Percentiles rank a stretch among this genome's conserved stretches.
phyloP scores from a whole-genome alignment of 2,797 vertebrate genomes.

The Peromyscus melanophrys region DNA sequence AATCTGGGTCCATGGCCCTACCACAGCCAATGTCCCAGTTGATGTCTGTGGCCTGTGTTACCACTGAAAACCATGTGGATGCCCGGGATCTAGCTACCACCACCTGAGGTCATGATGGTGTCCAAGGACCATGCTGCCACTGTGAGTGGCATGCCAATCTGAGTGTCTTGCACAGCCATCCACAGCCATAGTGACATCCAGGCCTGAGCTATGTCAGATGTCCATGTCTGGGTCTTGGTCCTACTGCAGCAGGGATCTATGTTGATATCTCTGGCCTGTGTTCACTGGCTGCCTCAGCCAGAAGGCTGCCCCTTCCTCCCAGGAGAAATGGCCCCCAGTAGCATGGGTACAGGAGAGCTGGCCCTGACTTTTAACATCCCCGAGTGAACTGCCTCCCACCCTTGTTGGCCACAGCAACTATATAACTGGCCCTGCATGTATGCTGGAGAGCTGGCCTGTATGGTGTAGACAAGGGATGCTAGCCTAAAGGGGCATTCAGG shows the following conservation, averaged over 20 bases:
- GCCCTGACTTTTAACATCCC: not conserved
- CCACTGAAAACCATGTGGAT: too few relatives aligned
- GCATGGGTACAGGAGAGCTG: not conserved
- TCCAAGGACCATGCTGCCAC: not conserved
- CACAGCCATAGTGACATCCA: not conserved
- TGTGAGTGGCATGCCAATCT: not conserved
- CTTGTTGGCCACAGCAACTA: not conserved
- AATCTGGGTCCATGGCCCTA: not conserved
- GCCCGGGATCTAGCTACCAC: too few relatives aligned
- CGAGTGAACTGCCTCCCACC: not conserved
- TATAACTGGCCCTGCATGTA: not conserved
- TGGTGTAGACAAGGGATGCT: not conserved
- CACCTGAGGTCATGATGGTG: not conserved
- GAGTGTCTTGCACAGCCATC: not conserved
- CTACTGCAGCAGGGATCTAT: not conserved
- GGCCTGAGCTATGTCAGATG: not conserved
- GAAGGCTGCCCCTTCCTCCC: not conserved
- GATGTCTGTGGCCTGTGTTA: too few relatives aligned
- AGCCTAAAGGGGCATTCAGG: rapidly evolving
- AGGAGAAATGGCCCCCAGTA: too few relatives aligned
- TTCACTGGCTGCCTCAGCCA: not conserved
- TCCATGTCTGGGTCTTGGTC: not conserved
- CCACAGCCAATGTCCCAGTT: not conserved
- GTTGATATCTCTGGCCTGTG: not conserved
- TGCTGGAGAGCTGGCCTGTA: not conserved